phyloP scores from a whole-genome alignment of 2,888 invertebrate species.

The Drosophila mercatorum region DNA sequence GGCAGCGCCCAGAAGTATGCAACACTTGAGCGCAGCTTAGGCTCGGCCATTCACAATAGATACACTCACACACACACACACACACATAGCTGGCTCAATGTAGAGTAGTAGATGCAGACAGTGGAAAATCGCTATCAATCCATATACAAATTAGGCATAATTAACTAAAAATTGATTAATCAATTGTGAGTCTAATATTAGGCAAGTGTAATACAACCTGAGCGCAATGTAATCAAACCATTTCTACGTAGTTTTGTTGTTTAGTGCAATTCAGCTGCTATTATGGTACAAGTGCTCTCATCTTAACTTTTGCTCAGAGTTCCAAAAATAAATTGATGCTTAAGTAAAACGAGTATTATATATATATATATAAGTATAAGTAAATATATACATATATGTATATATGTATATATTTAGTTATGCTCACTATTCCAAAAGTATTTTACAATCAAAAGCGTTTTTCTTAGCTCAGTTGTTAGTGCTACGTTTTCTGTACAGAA shows the following conservation, averaged over 20 bases:
- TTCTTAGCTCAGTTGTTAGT: conserved; percentile 62
- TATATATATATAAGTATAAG: not conserved
- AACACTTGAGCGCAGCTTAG: conserved; percentile 20
- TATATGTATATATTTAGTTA: conserved; percentile 21
- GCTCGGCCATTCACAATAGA: conserved; percentile 18
- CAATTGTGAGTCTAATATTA: conserved; percentile 65
- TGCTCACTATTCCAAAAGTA: conserved; percentile 63
- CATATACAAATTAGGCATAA: conserved; percentile 41
- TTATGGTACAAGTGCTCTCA: conserved; percentile 78
- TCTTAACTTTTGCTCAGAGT: conserved; percentile 69
- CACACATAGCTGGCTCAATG: conserved; percentile 26
- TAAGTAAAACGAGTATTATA: conserved; percentile 22
- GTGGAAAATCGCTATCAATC: conserved; percentile 45
- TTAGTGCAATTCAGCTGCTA: conserved; percentile 73
- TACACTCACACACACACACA: not conserved
- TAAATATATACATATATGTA: not conserved
- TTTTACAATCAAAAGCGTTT: conserved; percentile 68
- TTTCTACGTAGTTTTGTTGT: conserved; percentile 48
- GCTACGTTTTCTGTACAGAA: conserved; percentile 71
- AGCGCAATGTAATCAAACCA: conserved; percentile 72
- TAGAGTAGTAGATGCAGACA: conserved; percentile 37
- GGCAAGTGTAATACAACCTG: conserved; percentile 72
- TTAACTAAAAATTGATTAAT: conserved; percentile 9
- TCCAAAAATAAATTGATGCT: conserved; percentile 44
- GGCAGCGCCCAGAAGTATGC: conserved; percentile 41